Percentiles rank a stretch among this genome's conserved stretches.
These are phyloP conservation scores for Ornithoptera alexandrae DNA, from an alignment of 2,888 invertebrate genomes.

Conservation along the genomic window DNA sequence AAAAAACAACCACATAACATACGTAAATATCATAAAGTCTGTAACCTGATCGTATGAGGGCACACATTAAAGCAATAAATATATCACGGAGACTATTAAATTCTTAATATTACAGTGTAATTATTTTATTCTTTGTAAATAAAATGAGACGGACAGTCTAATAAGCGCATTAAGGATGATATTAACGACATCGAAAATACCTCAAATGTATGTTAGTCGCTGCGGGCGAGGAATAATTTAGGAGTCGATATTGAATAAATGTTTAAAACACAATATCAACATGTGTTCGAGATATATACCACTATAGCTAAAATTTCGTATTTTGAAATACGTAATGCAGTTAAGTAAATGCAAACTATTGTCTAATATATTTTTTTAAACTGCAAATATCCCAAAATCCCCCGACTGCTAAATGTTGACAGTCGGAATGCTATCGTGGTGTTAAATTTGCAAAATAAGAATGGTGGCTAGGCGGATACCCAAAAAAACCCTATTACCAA, in stretches of 20 bases:
- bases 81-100: slow-evolving; percentile 60
- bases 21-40: slow-evolving; percentile 57
- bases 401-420: neutral
- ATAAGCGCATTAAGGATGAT: slow-evolving; percentile 63
- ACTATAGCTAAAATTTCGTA: too few relatives aligned
- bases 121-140: slow-evolving; percentile 66
- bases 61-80: slow-evolving; percentile 67
- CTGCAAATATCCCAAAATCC: too few relatives aligned
- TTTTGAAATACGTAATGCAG: too few relatives aligned
- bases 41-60: slow-evolving; percentile 46
- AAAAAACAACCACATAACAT: slow-evolving; percentile 57
- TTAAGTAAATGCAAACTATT: too few relatives aligned
- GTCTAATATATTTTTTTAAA: too few relatives aligned
- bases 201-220: slow-evolving; percentile 49
- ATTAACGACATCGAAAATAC: slow-evolving; percentile 49
- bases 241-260: slow-evolving; percentile 30
- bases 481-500: neutral
- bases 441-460: too few relatives aligned
- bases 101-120: slow-evolving; percentile 58
- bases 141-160: slow-evolving; percentile 58
- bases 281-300: neutral
- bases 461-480: too few relatives aligned
- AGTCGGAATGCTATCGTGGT: neutral
- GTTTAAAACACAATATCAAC: neutral
- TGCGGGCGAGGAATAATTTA: slow-evolving; percentile 54